These are phyloP conservation scores for Noctua pronuba DNA, from an alignment of 2,888 invertebrate species.

Conservation along the genomic window DNA sequence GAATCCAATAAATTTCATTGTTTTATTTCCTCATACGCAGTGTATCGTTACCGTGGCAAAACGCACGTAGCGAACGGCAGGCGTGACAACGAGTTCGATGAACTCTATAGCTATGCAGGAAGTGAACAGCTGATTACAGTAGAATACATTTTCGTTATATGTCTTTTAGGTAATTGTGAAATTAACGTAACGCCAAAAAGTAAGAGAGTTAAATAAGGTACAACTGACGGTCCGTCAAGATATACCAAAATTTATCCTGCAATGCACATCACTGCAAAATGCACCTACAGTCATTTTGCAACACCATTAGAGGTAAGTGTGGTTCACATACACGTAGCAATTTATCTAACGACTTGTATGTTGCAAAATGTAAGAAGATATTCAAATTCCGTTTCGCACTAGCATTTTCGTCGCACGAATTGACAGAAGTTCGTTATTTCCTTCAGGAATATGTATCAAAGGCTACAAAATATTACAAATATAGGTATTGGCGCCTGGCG, in stretches of 20 bases:
- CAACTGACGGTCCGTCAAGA: neutral
- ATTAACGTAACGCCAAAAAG: too few species aligned
- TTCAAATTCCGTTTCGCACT: conserved; percentile 28
- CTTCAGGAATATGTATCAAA: conserved; percentile 34
- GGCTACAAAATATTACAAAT: conserved; percentile 13
- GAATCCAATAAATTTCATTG: too few species aligned
- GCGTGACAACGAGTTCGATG: too few species aligned
- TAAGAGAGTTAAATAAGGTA: neutral
- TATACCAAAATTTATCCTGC: neutral
- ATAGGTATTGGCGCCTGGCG: conserved; percentile 12
- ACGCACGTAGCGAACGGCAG: too few species aligned
- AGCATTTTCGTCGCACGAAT: conserved; percentile 12
- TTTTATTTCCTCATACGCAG: too few species aligned
- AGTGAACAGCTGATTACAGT: too few species aligned
- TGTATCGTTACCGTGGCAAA: too few species aligned
- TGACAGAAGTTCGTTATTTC: conserved; percentile 40
- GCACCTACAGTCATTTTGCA: conserved; percentile 7
- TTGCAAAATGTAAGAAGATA: conserved; percentile 30
- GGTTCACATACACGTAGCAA: neutral
- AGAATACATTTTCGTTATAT: too few species aligned
- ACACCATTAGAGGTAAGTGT: conserved; percentile 23
- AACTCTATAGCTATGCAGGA: too few species aligned
- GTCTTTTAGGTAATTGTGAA: too few species aligned
- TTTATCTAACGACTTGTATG: conserved; percentile 24
- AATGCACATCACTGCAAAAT: neutral